Evolutionary conservation across 1,140 invertebrate genomes (phyloP).

Genomic region (Monochamus saltuarius): DNA sequence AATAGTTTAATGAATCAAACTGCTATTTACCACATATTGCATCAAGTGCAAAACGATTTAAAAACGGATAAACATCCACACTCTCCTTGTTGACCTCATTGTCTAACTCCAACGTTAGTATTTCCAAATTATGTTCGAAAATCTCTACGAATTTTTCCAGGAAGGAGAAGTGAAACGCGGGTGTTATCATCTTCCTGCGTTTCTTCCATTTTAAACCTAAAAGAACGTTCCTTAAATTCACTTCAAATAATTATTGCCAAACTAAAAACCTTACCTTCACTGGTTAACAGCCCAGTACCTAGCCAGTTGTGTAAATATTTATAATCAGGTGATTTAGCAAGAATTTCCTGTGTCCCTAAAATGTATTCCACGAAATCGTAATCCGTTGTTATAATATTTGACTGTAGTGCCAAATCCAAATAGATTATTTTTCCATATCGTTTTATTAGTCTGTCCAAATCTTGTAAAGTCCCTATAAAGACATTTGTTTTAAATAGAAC

Average conservation of each 20-base stretch:
- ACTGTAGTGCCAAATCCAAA: neutral
- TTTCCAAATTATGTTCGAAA: conserved; percentile 66
- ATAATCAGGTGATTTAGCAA: conserved; percentile 74
- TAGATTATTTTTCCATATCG: neutral
- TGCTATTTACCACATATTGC: conserved; percentile 67
- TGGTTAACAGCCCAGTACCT: conserved; percentile 72
- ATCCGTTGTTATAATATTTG: conserved; percentile 3
- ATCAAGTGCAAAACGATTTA: conserved; percentile 69
- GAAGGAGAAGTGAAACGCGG: conserved; percentile 83
- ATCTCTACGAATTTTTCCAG: conserved; percentile 74
- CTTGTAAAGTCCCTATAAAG: neutral
- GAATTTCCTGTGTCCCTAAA: conserved; percentile 67
- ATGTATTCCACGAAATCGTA: conserved; percentile 50
- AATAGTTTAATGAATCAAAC: neutral
- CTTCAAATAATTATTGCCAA: neutral
- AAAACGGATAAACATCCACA: conserved; percentile 64
- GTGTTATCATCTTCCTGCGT: conserved; percentile 70
- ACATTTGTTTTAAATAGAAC: neutral
- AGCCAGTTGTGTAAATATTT: conserved; percentile 74
- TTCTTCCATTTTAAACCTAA: conserved; percentile 58
- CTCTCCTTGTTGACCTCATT: conserved; percentile 52
- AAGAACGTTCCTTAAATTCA: conserved; percentile 7
- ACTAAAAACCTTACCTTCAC: conserved; percentile 53
- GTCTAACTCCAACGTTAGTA: conserved; percentile 60
- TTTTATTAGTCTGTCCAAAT: neutral